Evolutionary conservation across 2,888 invertebrate species (phyloP).

Genomic region (Eristalis tenax): DNA sequence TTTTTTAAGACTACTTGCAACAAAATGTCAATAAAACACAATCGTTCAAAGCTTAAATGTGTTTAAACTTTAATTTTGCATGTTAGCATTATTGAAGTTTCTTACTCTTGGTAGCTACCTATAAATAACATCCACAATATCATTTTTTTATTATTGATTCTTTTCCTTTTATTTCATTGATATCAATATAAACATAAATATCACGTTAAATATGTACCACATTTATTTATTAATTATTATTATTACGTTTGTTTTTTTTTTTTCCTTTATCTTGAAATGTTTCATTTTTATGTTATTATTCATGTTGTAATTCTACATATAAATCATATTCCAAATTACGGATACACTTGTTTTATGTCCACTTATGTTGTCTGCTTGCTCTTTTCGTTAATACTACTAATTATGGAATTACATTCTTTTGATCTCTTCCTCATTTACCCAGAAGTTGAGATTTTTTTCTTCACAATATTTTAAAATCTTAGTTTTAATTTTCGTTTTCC

Average conservation of each 20-base stretch:
- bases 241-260: constrained; percentile 1
- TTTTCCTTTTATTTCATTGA: constrained; percentile 73
- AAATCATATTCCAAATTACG: constrained; percentile 41
- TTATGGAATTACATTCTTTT: constrained; percentile 64
- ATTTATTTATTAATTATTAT: constrained; percentile 48
- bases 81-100: constrained; percentile 43
- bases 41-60: neutral
- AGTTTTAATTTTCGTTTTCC: constrained; percentile 62
- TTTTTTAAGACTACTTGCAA: constrained; percentile 7
- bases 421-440: constrained; percentile 45
- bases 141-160: constrained; percentile 42
- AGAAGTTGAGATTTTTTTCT: constrained; percentile 53
- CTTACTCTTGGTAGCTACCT: constrained; percentile 68
- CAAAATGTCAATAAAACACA: constrained; percentile 5
- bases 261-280: constrained; percentile 8
- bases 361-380: constrained; percentile 27
- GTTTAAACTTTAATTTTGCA: constrained; percentile 43
- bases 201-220: constrained; percentile 76
- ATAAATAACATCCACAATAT: constrained; percentile 67
- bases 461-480: constrained; percentile 50
- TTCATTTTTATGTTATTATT: constrained; percentile 48
- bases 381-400: constrained; percentile 45
- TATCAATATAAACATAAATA: constrained; percentile 78
- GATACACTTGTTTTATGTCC: constrained; percentile 34
- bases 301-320: constrained; percentile 45